phyloP scores from a whole-genome alignment of 2,888 invertebrate species.

The Belgica antarctica region DNA sequence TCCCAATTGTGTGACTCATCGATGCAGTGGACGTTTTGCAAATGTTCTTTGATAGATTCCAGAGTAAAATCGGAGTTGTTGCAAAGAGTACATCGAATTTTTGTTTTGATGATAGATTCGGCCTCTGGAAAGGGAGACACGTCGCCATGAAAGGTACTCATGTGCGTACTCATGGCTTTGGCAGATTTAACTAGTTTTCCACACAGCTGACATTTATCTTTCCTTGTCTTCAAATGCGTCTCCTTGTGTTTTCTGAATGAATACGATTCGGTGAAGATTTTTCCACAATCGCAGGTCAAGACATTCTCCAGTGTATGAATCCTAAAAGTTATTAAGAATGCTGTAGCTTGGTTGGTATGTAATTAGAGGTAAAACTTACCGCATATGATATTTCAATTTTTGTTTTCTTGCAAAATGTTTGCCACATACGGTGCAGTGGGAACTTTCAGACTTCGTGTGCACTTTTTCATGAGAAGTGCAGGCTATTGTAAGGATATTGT shows the following conservation, averaged over 20 bases:
- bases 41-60: neutral
- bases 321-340: too few species aligned
- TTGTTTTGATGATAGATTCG: neutral
- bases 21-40: neutral
- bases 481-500: too few species aligned
- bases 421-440: constrained; percentile 58
- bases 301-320: constrained; percentile 30
- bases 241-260: constrained; percentile 37
- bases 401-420: constrained; percentile 61
- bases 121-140: neutral
- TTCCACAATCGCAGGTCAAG: constrained; percentile 28
- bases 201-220: constrained; percentile 14
- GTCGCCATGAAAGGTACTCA: neutral
- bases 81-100: constrained; percentile 7
- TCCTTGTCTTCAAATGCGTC: constrained; percentile 25
- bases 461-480: constrained; percentile 59
- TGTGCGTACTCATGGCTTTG: constrained; percentile 9
- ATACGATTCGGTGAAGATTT: constrained; percentile 35
- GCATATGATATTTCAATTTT: constrained; percentile 59
- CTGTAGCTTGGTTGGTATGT: too few species aligned
- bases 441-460: constrained; percentile 57
- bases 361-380: constrained; percentile 46
- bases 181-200: constrained; percentile 2
- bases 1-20: neutral
- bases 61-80: neutral